Evolutionary conservation across 92 coral and sea anemone genomes (phyloP).

Genomic region (Zoanthus gigantus): DNA sequence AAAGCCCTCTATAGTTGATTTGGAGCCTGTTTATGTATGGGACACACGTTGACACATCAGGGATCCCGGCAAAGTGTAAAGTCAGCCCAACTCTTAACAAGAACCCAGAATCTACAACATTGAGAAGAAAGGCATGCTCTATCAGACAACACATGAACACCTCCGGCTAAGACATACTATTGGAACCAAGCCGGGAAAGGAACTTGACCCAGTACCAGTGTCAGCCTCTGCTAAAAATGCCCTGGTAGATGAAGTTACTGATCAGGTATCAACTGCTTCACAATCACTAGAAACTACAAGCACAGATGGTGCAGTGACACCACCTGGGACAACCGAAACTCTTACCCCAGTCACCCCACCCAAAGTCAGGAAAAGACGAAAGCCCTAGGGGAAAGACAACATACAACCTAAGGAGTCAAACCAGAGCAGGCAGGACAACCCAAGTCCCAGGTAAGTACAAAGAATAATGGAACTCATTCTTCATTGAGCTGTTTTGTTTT

Average conservation of each 20-base stretch:
- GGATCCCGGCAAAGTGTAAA: constrained; percentile 14
- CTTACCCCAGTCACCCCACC: background rate
- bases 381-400: background rate
- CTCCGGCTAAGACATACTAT: constrained; percentile 34
- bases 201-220: background rate
- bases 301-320: background rate
- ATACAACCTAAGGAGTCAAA: constrained; percentile 1
- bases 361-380: background rate
- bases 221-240: background rate
- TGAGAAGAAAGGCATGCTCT: constrained; percentile 10
- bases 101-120: constrained; percentile 67
- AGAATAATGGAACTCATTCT: background rate
- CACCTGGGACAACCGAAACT: background rate
- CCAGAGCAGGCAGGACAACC: background rate
- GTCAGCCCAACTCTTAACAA: constrained; percentile 33
- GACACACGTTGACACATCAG: background rate
- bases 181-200: background rate
- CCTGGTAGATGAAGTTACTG: background rate
- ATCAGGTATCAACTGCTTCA: background rate
- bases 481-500: background rate
- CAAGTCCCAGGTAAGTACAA: constrained; percentile 2
- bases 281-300: background rate
- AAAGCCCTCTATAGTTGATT: constrained; percentile 3
- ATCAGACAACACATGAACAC: constrained; percentile 63
- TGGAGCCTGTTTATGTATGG: background rate